Percentiles rank a stretch among this genome's conserved stretches.
Conservation (phyloP, 2,888 invertebrate genomes). For the Coelopa pilipes region DNA sequence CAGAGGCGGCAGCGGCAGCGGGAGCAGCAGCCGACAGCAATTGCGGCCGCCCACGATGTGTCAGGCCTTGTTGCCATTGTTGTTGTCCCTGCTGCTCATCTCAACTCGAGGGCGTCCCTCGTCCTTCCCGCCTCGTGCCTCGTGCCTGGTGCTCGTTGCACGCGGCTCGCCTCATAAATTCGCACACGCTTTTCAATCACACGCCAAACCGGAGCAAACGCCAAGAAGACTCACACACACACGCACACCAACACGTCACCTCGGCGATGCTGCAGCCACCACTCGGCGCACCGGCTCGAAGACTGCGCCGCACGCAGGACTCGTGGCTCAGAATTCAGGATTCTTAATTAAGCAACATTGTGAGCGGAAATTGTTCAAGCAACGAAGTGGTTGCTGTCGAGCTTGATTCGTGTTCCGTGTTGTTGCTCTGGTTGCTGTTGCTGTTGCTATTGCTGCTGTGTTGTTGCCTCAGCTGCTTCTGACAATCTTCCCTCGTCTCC, state of each 20-base stretch:
- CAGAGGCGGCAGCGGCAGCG: background rate
- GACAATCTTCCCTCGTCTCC: too few relatives aligned
- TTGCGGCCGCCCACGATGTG: background rate
- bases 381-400: conserved; percentile 4
- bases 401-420: background rate
- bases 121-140: background rate
- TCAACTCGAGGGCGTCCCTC: background rate
- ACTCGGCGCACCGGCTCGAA: too few relatives aligned
- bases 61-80: background rate
- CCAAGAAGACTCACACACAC: background rate
- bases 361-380: conserved; percentile 31
- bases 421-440: too few relatives aligned
- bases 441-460: too few relatives aligned
- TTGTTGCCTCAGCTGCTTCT: too few relatives aligned
- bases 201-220: conserved; percentile 33
- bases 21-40: background rate
- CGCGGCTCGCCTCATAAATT: conserved; percentile 27
- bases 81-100: background rate
- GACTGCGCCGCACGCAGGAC: too few relatives aligned
- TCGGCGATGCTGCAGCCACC: too few relatives aligned
- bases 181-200: conserved; percentile 33
- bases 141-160: background rate
- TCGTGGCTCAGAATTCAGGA: conserved; percentile 2
- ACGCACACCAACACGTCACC: too few relatives aligned
- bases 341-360: conserved; percentile 36